Percentiles rank a stretch among this genome's conserved stretches.
phyloP scores from a whole-genome alignment of 2,113 vertebrate genomes.

The Sarotherodon lohbergeri region DNA sequence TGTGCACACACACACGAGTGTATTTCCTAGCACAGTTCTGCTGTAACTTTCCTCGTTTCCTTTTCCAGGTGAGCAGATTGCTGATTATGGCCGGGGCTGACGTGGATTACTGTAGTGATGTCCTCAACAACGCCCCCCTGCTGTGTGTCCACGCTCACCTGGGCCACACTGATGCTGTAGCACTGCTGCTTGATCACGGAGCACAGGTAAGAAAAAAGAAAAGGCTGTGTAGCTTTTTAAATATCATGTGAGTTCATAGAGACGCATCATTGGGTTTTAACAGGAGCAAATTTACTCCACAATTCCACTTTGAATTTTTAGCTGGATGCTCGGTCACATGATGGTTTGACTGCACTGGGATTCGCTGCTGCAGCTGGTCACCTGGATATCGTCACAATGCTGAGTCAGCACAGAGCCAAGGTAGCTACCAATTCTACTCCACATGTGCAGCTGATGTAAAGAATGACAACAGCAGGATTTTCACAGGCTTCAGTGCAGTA shows the following conservation, averaged over 20 bases:
- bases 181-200: slow-evolving; percentile 87
- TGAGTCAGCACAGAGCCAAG: slow-evolving; percentile 88
- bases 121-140: slow-evolving; percentile 88
- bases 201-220: slow-evolving; percentile 65
- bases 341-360: slow-evolving; percentile 86
- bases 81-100: slow-evolving; percentile 91
- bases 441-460: neutral
- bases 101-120: slow-evolving; percentile 85
- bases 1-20: neutral
- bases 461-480: neutral
- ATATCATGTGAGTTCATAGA: neutral
- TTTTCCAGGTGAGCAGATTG: slow-evolving; percentile 85
- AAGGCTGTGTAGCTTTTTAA: neutral
- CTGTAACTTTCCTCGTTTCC: neutral
- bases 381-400: slow-evolving; percentile 80
- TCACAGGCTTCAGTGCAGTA: neutral
- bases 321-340: slow-evolving; percentile 85
- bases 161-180: slow-evolving; percentile 87
- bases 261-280: neutral
- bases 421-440: slow-evolving; percentile 53
- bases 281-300: neutral
- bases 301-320: neutral
- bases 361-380: slow-evolving; percentile 89
- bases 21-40: too few species aligned
- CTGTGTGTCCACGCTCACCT: slow-evolving; percentile 92